Evolutionary conservation across 2,888 invertebrate genomes (phyloP), one percentile per base, ranked within the genome.

Genomic region (Trilocha varians): DNA sequence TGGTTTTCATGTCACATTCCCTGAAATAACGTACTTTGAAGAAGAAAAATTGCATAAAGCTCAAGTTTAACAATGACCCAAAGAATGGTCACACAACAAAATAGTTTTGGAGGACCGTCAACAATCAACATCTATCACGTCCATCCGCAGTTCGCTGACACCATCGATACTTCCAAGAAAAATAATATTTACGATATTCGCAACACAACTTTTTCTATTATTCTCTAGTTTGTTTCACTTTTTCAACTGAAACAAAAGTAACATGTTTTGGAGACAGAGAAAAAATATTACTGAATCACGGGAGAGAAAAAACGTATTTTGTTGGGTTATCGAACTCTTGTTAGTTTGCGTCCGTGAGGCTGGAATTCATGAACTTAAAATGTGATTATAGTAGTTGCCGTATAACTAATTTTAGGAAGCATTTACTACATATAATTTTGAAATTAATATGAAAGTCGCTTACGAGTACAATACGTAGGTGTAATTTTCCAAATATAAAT

Each of bases 81-180:
- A 11, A 25, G 25, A 25, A 25, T 25, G 25, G 11, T 25, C 38
- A 45, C 47, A 44, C 46, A 47, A 46, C 37, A 44, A 25, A 47
- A 45, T 39, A 44, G 36, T 41, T 36, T 16, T 32, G 33, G 44
- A 38, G 36, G 39, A n/a, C 25, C 8, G 3, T 11, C 4, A 25
- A 25, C 25, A 11, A 25, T 25, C 25, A 59, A 62, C 73, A 75
- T 76, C 64, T 59, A 70, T 77, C 71, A 74, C 53, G 56, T 47
- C 52, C 66, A 68, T 68, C 61, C 58, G 59, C 70, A 72, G 74
- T 73, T 74, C 66, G 69, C 66, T 67, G 69, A 74, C 71, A 69
- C 66, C 71, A 74, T 76, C 71, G 74, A 76, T 67, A 66, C 66
- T 49, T 58, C 49, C 50, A 55, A 63, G 64, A 58, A 69, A 70